phyloP scores from a whole-genome alignment of 2,113 vertebrate genomes.

The Apaloderma vittatum region DNA sequence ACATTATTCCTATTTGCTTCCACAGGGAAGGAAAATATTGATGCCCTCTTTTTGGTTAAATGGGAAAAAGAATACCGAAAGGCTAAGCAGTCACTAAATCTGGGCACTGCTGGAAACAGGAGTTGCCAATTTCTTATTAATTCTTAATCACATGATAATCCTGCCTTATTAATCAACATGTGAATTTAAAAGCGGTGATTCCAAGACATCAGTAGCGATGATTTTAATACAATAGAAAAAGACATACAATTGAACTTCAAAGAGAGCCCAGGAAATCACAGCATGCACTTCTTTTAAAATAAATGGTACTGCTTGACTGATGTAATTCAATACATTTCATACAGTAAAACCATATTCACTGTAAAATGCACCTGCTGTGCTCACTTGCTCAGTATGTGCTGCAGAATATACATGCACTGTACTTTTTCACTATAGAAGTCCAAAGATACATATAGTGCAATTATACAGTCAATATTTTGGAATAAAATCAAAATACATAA shows the following conservation, averaged over 20 bases:
- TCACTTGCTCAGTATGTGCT: background rate
- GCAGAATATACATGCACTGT: background rate
- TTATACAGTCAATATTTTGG: background rate
- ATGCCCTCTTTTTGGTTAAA: background rate
- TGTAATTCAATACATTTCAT: background rate
- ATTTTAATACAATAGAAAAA: background rate
- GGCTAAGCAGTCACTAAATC: background rate
- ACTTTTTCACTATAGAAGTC: background rate
- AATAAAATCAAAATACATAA: background rate
- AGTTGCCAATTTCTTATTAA: background rate
- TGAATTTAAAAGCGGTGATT: slow-evolving; percentile 16
- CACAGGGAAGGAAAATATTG: background rate
- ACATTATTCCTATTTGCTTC: background rate
- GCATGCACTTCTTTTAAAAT: background rate
- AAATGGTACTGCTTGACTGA: background rate
- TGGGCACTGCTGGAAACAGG: background rate
- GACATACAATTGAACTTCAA: background rate
- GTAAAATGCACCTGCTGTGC: background rate
- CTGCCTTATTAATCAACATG: background rate
- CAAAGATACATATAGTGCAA: background rate
- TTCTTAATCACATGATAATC: background rate
- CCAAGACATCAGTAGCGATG: background rate
- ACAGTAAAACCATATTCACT: background rate
- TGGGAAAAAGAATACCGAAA: background rate
- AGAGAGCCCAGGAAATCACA: background rate